phyloP scores from a whole-genome alignment of 2,888 invertebrate genomes.

The Venustoraphidia nigricollis region DNA sequence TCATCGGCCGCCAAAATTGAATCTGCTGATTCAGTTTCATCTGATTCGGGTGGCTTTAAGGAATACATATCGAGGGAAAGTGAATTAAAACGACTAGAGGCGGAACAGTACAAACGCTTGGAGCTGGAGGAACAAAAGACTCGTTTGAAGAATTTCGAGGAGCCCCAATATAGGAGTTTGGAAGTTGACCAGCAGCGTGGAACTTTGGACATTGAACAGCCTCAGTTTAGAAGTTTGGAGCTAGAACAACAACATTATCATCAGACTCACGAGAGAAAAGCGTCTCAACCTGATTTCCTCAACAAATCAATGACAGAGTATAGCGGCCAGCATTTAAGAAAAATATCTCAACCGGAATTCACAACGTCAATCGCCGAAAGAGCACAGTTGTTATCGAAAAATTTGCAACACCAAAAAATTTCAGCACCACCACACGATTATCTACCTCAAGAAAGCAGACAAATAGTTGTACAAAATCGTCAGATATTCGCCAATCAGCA shows the following conservation, averaged over 20 bases:
- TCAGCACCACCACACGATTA: constrained; percentile 14
- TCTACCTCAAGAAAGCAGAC: constrained; percentile 13
- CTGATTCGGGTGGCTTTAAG: constrained; percentile 30
- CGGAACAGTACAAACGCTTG: constrained; percentile 3
- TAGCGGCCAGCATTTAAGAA: background rate
- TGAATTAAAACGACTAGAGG: constrained; percentile 4
- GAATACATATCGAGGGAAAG: constrained; percentile 25
- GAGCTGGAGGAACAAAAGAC: background rate
- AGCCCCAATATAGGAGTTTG: background rate
- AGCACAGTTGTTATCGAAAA: constrained; percentile 13
- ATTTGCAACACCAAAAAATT: constrained; percentile 6
- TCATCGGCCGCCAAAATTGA: constrained; percentile 25
- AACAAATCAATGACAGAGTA: constrained; percentile 4
- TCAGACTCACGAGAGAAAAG: constrained; percentile 4
- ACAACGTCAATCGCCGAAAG: constrained; percentile 14
- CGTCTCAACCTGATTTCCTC: constrained; percentile 4
- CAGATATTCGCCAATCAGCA: constrained; percentile 16
- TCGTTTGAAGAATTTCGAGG: background rate
- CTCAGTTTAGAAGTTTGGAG: background rate
- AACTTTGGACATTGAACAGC: background rate
- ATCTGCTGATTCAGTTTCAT: constrained; percentile 28
- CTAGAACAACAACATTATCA: constrained; percentile 1
- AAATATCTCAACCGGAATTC: constrained; percentile 6
- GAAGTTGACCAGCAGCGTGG: background rate
- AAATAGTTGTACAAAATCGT: constrained; percentile 17